phyloP scores from a whole-genome alignment of 2,888 invertebrate species.

The Dasysyrphus albostriatus region DNA sequence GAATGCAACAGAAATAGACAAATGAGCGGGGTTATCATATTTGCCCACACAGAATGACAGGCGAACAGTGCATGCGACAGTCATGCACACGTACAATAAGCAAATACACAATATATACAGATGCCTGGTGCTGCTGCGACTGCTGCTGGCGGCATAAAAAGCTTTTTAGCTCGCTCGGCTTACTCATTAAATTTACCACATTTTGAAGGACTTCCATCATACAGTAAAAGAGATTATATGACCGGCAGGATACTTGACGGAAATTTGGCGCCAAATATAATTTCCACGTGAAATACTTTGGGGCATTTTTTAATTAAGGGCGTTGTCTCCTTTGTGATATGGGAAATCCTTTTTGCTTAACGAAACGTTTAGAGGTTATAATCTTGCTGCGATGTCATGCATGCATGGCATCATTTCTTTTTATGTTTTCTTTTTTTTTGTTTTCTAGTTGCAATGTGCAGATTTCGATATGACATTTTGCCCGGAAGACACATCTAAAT shows the following conservation, averaged over 20 bases:
- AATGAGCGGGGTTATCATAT: slow-evolving; percentile 47
- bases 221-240: neutral
- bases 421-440: slow-evolving; percentile 37
- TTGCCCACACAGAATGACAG: slow-evolving; percentile 15
- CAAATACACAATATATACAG: slow-evolving; percentile 28
- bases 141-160: slow-evolving; percentile 45
- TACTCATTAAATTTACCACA: slow-evolving; percentile 69
- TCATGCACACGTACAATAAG: slow-evolving; percentile 45
- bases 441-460: slow-evolving; percentile 11
- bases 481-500: slow-evolving; percentile 61
- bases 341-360: slow-evolving; percentile 10
- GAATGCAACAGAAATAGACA: slow-evolving; percentile 73
- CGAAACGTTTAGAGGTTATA: slow-evolving; percentile 32
- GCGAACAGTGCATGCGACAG: slow-evolving; percentile 51
- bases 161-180: slow-evolving; percentile 67
- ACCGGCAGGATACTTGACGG: slow-evolving; percentile 47
- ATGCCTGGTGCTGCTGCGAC: neutral
- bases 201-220: slow-evolving; percentile 28
- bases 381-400: slow-evolving; percentile 55
- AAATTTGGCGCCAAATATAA: slow-evolving; percentile 76
- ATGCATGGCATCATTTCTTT: slow-evolving; percentile 54
- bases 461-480: slow-evolving; percentile 31
- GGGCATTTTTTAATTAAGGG: slow-evolving; percentile 75
- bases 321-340: slow-evolving; percentile 50
- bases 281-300: slow-evolving; percentile 75